phyloP scores from a whole-genome alignment of 2,888 invertebrate genomes.

The Leucophenga maculata region DNA sequence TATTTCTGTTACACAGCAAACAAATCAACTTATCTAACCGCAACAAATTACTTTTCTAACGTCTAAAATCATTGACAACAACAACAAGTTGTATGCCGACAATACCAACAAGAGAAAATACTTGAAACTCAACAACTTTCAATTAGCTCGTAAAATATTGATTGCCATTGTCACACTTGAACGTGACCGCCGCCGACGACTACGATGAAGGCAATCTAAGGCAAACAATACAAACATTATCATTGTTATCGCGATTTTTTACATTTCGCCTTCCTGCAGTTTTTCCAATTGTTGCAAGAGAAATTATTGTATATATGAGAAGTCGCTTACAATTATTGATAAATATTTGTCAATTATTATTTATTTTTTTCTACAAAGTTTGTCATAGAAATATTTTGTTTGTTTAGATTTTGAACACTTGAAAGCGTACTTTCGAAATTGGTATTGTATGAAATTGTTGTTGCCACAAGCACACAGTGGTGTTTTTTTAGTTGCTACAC shows the following conservation, averaged over 20 bases:
- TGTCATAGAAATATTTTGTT: background rate
- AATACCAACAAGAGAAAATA: slow-evolving; percentile 19
- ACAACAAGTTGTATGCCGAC: slow-evolving; percentile 40
- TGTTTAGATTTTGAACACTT: background rate
- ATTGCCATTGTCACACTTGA: slow-evolving; percentile 57
- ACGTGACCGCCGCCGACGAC: slow-evolving; percentile 30
- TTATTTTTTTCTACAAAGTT: background rate
- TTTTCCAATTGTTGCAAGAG: too few relatives aligned
- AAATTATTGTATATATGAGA: background rate
- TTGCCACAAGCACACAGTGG: background rate
- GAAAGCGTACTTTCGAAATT: background rate
- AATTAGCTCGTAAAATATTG: slow-evolving; percentile 57
- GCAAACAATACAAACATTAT: background rate
- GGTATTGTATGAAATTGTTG: background rate
- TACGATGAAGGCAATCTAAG: background rate
- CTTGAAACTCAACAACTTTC: slow-evolving; percentile 50
- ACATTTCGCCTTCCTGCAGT: background rate
- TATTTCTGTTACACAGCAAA: too few relatives aligned
- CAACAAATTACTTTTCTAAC: slow-evolving; percentile 4
- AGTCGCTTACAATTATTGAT: slow-evolving; percentile 4
- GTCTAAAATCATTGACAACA: slow-evolving; percentile 20
- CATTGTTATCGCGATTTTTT: background rate
- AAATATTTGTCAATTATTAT: slow-evolving; percentile 14
- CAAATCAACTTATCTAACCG: background rate
- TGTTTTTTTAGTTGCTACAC: background rate